phyloP scores from a whole-genome alignment of 2,888 invertebrate species.

The Hydroisotoma schaefferi region DNA sequence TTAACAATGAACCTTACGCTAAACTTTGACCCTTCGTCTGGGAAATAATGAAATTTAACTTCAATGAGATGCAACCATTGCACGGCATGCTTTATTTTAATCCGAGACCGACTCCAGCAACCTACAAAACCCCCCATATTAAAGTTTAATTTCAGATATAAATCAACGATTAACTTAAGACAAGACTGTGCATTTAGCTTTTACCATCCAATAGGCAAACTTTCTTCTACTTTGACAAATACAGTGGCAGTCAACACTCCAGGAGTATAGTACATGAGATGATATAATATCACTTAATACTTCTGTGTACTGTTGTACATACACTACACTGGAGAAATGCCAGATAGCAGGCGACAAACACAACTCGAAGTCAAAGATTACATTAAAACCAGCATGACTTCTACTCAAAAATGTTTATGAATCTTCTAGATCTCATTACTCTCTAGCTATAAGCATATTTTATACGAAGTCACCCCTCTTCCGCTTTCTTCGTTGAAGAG shows the following conservation, averaged over 20 bases:
- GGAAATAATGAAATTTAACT: neutral
- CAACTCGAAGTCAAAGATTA: constrained; percentile 11
- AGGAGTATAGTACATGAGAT: neutral
- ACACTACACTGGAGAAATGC: neutral
- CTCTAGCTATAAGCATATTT: too few species aligned
- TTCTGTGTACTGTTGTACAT: too few species aligned
- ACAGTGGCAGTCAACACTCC: too few species aligned
- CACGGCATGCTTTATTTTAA: neutral
- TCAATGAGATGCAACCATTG: too few species aligned
- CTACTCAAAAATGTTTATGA: constrained; percentile 11
- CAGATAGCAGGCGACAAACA: constrained; percentile 7
- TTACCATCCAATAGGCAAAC: neutral
- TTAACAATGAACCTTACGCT: too few species aligned
- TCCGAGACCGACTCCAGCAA: neutral
- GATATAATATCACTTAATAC: neutral
- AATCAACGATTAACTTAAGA: constrained; percentile 6
- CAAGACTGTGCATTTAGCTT: neutral
- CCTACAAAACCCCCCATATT: too few species aligned
- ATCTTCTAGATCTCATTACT: too few species aligned
- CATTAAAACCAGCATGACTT: constrained; percentile 13
- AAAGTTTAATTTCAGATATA: constrained; percentile 9
- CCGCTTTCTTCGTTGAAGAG: too few species aligned
- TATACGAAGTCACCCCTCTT: too few species aligned
- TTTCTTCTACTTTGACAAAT: neutral
- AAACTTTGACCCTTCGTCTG: neutral